These are phyloP conservation scores for Rhodophaea formosa DNA, from an alignment of 2,888 invertebrate genomes.

Conservation along the genomic window DNA sequence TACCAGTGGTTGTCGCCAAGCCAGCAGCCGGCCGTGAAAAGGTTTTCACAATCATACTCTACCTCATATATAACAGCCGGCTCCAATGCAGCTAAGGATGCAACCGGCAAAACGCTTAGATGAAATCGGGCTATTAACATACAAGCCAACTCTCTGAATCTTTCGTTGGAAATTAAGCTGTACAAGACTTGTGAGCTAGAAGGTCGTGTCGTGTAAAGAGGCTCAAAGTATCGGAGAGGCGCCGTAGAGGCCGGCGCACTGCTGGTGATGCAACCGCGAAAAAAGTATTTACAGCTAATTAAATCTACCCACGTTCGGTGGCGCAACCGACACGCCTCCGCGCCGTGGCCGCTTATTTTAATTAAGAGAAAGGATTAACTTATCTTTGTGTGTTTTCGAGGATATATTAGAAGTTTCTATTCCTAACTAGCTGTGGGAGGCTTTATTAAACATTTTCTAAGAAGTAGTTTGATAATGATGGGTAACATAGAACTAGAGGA, in stretches of 20 bases:
- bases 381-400: constrained; percentile 25
- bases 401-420: constrained; percentile 1
- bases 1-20: no score
- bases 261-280: constrained; percentile 64
- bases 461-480: no score
- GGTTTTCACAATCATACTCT: no score
- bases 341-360: constrained; percentile 50
- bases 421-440: background rate
- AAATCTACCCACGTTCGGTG: constrained; percentile 73
- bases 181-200: background rate
- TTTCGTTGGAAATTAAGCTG: no score
- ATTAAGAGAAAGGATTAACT: constrained; percentile 60
- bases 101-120: no score
- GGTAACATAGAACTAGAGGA: no score
- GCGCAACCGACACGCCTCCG: constrained; percentile 69
- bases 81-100: no score
- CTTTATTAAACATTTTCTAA: no score
- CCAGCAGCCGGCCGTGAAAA: no score
- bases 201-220: constrained; percentile 28
- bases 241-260: constrained; percentile 35
- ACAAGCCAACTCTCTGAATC: no score
- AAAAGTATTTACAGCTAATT: constrained; percentile 73
- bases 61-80: no score
- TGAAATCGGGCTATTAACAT: no score
- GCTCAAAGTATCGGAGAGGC: constrained; percentile 31